A percentile compares a stretch with the other conserved stretches of the same genome.
These are phyloP conservation scores for Spialia ferax DNA, from an alignment of 2,888 invertebrate species.

Conservation along the genomic window DNA sequence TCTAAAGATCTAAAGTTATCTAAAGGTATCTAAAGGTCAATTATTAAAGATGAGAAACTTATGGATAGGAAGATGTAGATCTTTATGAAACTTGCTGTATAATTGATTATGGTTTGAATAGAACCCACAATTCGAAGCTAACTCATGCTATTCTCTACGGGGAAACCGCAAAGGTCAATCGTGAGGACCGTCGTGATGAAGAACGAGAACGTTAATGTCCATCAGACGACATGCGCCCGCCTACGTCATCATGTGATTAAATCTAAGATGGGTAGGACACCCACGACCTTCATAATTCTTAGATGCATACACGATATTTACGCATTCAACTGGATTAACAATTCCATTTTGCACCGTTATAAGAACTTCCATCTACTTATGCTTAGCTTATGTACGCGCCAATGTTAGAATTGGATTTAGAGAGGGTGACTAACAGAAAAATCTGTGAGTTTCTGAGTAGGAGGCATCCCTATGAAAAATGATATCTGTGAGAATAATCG, in stretches of 20 bases:
- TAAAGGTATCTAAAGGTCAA: too few relatives aligned
- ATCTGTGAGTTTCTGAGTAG: too few relatives aligned
- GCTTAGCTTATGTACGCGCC: too few relatives aligned
- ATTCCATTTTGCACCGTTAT: neutral
- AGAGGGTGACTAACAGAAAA: too few relatives aligned
- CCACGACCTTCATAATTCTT: neutral
- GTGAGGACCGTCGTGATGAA: neutral
- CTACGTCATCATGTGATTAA: neutral
- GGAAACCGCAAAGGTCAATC: slow-evolving; percentile 9
- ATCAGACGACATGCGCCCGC: neutral
- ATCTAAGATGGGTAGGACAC: neutral
- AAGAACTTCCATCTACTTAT: too few relatives aligned
- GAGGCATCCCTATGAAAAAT: too few relatives aligned
- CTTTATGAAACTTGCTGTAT: too few relatives aligned
- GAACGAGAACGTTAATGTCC: neutral
- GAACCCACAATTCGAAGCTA: neutral
- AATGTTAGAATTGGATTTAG: too few relatives aligned
- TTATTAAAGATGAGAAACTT: too few relatives aligned
- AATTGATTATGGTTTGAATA: neutral
- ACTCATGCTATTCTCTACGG: neutral
- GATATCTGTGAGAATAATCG: too few relatives aligned
- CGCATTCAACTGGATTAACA: neutral
- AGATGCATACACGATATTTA: neutral
- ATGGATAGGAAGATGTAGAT: too few relatives aligned
- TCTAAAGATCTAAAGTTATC: too few relatives aligned